Evolutionary conservation across 2,113 vertebrate genomes (phyloP), one percentile per base, ranked within the genome.

Genomic region (Hymenochirus boettgeri): DNA sequence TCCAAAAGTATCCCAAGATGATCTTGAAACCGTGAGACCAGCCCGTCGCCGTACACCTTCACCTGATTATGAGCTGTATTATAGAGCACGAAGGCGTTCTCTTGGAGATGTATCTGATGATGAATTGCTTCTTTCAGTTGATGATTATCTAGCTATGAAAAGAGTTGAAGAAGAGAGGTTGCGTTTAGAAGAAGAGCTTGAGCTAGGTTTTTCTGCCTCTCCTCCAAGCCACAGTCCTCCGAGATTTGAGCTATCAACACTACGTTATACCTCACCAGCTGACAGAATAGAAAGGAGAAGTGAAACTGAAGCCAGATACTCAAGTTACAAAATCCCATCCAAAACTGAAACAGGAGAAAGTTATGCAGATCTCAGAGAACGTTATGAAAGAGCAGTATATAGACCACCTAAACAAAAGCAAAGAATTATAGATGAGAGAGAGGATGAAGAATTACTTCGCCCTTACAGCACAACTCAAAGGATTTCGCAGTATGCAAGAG

Each of bases 91-190:
- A 66, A 85, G 96, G 62, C 83, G 90, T 47, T 99, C 96, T 0
- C 85, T 98, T 59, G 89, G 96, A 1, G 96, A 98, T 79, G 83
- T 98, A 51, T 93, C 93, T 9, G 96, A 98, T 3, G 96, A 98
- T 69, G 92, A 98, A 70, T 74, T 98, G 24, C 90, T 99, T 67
- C 85, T 98, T n/a, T 92, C 96, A 18, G 88, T 95, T 26, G 81
- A 91, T 3, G 93, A 99, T 72, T 99, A 99, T 70, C 82, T 99
- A 70, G 90, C 93, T 5, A 93, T 97, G 94, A 98, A 97, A 72
- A 89, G 86, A 76, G 93, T 89, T 0, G 95, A 99, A 78, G 96
- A 98, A 64, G 96, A 97, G 79, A 88, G 96, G 71, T 79, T 97
- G 39, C 90, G 86, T 51, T 87, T 99, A 51, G 95, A 97, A 76